phyloP scores from a whole-genome alignment of 2,888 invertebrate genomes.

The Pilophorus perplexus region DNA sequence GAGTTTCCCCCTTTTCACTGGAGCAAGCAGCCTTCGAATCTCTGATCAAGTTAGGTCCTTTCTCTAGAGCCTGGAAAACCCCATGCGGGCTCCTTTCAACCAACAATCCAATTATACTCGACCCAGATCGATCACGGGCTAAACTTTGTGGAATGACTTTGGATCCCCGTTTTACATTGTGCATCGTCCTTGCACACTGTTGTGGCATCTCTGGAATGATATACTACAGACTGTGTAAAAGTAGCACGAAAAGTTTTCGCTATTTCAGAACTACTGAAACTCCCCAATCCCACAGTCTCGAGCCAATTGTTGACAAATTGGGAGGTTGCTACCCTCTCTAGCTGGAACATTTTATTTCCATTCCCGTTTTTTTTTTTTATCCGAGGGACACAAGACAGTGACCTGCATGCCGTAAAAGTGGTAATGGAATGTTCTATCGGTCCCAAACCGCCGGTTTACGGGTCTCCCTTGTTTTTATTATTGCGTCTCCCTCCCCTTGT shows the following conservation, averaged over 20 bases:
- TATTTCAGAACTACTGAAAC: neutral
- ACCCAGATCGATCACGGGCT: conserved; percentile 6
- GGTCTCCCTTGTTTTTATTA: neutral
- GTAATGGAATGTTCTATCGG: neutral
- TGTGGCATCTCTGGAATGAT: no score
- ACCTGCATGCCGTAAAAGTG: neutral
- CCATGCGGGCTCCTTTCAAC: no score
- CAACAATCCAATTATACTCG: no score
- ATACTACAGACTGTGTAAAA: no score
- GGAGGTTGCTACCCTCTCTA: no score
- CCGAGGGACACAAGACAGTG: no score
- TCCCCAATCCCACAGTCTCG: neutral
- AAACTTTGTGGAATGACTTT: neutral
- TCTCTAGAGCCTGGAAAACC: no score
- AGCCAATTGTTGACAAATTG: neutral
- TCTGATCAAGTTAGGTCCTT: conserved; percentile 14
- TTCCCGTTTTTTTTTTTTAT: no score
- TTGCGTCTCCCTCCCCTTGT: no score
- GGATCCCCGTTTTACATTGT: no score
- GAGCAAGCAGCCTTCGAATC: neutral
- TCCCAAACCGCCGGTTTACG: neutral
- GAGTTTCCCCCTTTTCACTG: neutral
- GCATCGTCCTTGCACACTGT: no score
- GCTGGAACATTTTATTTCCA: no score
- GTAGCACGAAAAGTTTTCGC: neutral